Evolutionary conservation across 2,113 vertebrate genomes (phyloP).

Genomic region (Polypterus senegalus): DNA sequence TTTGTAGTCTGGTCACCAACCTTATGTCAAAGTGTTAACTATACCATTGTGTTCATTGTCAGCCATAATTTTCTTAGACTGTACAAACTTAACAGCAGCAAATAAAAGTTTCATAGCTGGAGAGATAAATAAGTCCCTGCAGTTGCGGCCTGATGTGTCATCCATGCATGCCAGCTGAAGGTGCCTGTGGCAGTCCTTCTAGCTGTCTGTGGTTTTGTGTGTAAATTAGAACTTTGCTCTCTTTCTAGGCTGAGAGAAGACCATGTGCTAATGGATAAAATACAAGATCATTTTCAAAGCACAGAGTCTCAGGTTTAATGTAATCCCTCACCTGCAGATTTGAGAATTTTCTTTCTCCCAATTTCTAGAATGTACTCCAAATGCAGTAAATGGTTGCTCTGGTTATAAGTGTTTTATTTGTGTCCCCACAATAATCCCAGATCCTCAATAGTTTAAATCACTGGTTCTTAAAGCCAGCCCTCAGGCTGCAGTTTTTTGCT

Average conservation of each 20-base stretch:
- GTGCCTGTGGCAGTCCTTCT: not conserved
- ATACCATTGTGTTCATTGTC: not conserved
- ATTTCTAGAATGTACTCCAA: too few relatives aligned
- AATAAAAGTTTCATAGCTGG: slow-evolving; percentile 47
- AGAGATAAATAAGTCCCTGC: slow-evolving; percentile 45
- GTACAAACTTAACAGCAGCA: slow-evolving; percentile 10
- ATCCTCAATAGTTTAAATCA: too few relatives aligned
- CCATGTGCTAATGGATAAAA: too few relatives aligned
- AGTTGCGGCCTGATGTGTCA: slow-evolving; percentile 50
- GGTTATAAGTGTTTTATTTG: too few relatives aligned
- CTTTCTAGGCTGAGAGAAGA: not conserved
- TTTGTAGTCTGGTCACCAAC: not conserved
- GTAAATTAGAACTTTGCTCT: not conserved
- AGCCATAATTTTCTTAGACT: not conserved
- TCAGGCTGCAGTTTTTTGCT: too few relatives aligned
- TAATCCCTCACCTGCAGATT: too few relatives aligned
- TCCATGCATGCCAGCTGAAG: slow-evolving; percentile 1
- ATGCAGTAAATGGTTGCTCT: too few relatives aligned
- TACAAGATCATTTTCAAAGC: too few relatives aligned
- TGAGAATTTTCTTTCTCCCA: too few relatives aligned
- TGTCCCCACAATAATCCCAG: too few relatives aligned
- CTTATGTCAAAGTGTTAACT: not conserved
- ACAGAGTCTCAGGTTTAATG: too few relatives aligned
- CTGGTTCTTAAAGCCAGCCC: too few relatives aligned
- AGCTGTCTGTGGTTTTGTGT: slow-evolving; percentile 31